Evolutionary conservation across 2,797 vertebrate genomes (phyloP).

Genomic region (Borostomias antarcticus): DNA sequence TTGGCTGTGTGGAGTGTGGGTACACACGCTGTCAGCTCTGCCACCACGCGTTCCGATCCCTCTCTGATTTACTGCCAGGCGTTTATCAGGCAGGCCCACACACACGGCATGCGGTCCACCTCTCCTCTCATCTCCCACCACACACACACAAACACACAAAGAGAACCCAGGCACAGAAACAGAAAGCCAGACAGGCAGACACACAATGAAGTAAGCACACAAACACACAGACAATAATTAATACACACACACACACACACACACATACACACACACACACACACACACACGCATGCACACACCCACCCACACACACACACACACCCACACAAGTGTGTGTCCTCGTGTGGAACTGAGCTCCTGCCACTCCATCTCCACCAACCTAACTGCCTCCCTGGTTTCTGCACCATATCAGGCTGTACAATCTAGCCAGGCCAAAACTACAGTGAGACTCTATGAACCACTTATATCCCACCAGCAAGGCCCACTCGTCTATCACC

Average conservation of each 20-base stretch:
- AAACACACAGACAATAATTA: background rate
- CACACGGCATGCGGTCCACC: background rate
- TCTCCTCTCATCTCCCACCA: background rate
- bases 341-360: background rate
- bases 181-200: background rate
- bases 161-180: too few species aligned
- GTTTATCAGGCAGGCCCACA: slow-evolving; percentile 56
- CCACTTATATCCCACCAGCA: background rate
- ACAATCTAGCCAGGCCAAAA: background rate
- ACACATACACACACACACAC: background rate
- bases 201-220: background rate
- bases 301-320: background rate
- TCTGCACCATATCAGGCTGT: background rate
- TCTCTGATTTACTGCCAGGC: slow-evolving; percentile 72
- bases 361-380: slow-evolving; percentile 1
- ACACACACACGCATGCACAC: background rate
- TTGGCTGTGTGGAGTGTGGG: slow-evolving; percentile 48
- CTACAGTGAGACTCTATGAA: background rate
- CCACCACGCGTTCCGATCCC: slow-evolving; percentile 49
- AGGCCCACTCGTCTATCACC: background rate
- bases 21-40: slow-evolving; percentile 49
- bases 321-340: background rate
- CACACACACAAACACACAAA: background rate
- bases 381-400: background rate
- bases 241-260: background rate